Evolutionary conservation across 2,888 invertebrate genomes (phyloP).

Genomic region (Eupithecia tripunctaria): DNA sequence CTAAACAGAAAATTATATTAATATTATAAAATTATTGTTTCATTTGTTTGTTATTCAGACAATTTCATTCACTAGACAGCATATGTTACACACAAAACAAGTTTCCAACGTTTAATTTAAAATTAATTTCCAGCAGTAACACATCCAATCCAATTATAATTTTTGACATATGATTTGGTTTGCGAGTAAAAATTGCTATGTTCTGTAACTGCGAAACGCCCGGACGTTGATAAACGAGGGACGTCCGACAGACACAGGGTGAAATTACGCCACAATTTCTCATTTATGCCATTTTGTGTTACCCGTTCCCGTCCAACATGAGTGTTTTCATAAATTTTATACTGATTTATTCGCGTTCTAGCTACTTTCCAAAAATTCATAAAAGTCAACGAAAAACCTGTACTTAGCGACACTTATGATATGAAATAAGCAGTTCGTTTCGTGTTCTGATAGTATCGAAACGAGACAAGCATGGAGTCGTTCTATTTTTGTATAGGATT

Average conservation of each 20-base stretch:
- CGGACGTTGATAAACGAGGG: slow-evolving; percentile 62
- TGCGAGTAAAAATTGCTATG: slow-evolving; percentile 48
- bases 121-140: slow-evolving; percentile 23
- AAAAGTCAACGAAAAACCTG: not conserved
- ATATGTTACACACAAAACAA: not conserved
- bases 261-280: slow-evolving; percentile 57
- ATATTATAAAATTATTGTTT: no score
- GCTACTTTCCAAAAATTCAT: not conserved
- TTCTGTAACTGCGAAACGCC: slow-evolving; percentile 45
- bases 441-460: not conserved
- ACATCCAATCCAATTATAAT: slow-evolving; percentile 34
- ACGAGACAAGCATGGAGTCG: not conserved
- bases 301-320: slow-evolving; percentile 33
- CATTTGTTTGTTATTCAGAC: not conserved
- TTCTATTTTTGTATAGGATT: not conserved
- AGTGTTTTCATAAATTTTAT: slow-evolving; percentile 28
- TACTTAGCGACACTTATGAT: not conserved
- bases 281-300: slow-evolving; percentile 53
- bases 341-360: slow-evolving; percentile 14
- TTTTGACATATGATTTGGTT: slow-evolving; percentile 47
- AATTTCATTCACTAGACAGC: not conserved
- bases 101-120: not conserved
- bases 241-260: slow-evolving; percentile 47
- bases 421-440: not conserved
- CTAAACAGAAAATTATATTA: not conserved